Evolutionary conservation across 2,888 invertebrate species (phyloP).

Genomic region (Liopterus haemorrhoidalis): DNA sequence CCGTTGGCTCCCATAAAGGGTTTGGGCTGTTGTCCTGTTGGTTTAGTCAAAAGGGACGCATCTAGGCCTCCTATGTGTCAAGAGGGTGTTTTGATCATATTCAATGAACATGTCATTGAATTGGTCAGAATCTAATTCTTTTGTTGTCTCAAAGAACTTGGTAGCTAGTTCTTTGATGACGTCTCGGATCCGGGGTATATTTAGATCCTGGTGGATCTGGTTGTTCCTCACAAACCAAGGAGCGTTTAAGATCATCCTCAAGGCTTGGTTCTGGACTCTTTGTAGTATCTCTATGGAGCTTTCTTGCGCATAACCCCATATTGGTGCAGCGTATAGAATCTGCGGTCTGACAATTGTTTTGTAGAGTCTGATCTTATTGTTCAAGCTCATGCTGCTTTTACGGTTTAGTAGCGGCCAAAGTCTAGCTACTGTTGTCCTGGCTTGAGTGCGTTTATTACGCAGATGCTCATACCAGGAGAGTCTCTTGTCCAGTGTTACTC

Average conservation of each 20-base stretch:
- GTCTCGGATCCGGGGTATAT: not conserved
- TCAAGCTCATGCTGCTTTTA: not conserved
- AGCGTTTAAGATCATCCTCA: not conserved
- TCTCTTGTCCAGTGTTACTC: not conserved
- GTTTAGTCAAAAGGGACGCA: too few relatives aligned
- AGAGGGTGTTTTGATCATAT: too few relatives aligned
- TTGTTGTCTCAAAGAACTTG: not conserved
- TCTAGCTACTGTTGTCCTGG: not conserved
- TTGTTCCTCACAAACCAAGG: not conserved
- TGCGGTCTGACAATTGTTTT: slow-evolving; percentile 5
- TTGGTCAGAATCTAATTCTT: too few relatives aligned
- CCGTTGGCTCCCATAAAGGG: too few relatives aligned
- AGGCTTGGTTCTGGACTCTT: not conserved
- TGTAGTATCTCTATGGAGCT: not conserved
- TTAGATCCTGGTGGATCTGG: slow-evolving; percentile 2
- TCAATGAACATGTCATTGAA: too few relatives aligned
- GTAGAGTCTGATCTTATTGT: slow-evolving; percentile 7
- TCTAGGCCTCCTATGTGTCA: too few relatives aligned
- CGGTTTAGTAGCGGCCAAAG: slow-evolving; percentile 2
- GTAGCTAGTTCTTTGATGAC: not conserved
- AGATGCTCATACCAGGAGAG: not conserved
- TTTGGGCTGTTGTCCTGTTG: too few relatives aligned
- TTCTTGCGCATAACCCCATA: not conserved
- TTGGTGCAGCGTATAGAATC: slow-evolving; percentile 2
- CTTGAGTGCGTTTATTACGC: not conserved